A percentile compares a stretch with the other conserved stretches of the same genome.
Conservation (phyloP, 2,797 vertebrate genomes). For the Poeciliopsis turneri region DNA sequence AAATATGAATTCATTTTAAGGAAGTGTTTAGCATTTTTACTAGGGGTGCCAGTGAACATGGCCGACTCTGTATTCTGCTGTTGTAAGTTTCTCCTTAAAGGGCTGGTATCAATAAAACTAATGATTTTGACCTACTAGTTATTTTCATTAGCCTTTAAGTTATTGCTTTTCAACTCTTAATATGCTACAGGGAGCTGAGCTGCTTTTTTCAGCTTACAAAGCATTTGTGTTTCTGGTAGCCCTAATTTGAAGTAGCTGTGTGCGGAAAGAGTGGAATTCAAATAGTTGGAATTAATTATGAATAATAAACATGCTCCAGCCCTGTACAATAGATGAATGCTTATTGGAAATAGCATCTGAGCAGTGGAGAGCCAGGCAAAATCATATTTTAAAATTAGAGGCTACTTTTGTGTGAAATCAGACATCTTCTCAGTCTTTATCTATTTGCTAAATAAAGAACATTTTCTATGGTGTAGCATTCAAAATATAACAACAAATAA, state of each 20-base stretch:
- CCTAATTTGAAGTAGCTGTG: not conserved
- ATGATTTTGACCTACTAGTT: constrained; percentile 6
- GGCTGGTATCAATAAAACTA: not conserved
- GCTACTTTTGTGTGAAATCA: not conserved
- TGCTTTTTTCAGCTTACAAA: not conserved
- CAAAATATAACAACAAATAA: not conserved
- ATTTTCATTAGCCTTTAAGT: constrained; percentile 9
- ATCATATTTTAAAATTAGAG: not conserved
- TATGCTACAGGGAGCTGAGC: constrained; percentile 18
- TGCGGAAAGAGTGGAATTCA: not conserved
- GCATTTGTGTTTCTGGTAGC: not conserved
- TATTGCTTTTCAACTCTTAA: not conserved
- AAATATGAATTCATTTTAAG: not conserved
- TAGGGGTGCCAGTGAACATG: not conserved
- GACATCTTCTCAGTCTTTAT: not conserved
- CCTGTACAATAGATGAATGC: not conserved
- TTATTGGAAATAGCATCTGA: not conserved
- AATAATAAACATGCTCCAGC: not conserved
- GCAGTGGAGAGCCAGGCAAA: not conserved
- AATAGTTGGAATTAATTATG: not conserved
- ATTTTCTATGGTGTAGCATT: not conserved
- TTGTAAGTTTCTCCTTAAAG: not conserved
- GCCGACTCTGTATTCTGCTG: not conserved
- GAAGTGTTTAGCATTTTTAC: not conserved
- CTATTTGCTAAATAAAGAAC: not conserved